Percentiles rank a stretch among this genome's conserved stretches.
These are phyloP conservation scores for Aplodontia rufa DNA, from an alignment of 2,113 vertebrate genomes.

Conservation along the genomic window DNA sequence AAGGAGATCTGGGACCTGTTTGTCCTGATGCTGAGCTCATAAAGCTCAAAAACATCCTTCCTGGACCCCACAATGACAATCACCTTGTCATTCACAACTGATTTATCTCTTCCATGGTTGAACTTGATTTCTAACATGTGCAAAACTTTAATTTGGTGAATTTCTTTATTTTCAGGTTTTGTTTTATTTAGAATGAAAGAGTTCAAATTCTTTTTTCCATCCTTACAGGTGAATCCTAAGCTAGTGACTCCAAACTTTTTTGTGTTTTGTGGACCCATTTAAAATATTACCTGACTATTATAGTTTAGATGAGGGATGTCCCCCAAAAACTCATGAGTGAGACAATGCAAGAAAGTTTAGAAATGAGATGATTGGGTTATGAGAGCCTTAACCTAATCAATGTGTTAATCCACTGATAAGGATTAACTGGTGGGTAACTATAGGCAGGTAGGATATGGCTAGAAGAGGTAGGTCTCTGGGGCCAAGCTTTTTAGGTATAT, in stretches of 20 bases:
- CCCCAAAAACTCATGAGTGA: no score
- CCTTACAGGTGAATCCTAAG: not conserved
- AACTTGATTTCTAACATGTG: not conserved
- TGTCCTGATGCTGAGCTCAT: not conserved
- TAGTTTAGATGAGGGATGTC: no score
- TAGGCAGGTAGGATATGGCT: no score
- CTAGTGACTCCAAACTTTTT: not conserved
- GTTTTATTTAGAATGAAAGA: not conserved
- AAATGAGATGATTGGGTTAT: no score
- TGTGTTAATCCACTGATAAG: no score
- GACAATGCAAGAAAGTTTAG: no score
- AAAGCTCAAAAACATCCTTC: not conserved
- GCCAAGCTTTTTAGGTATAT: no score
- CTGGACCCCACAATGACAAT: no score
- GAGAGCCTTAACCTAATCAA: no score
- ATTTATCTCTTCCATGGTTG: not conserved
- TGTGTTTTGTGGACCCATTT: not conserved
- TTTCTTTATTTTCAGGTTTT: not conserved
- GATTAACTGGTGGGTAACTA: no score
- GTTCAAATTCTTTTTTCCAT: not conserved
- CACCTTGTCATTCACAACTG: not conserved
- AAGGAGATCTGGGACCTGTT: not conserved
- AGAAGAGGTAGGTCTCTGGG: no score
- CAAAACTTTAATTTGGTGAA: not conserved
- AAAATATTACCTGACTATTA: not conserved